Evolutionary conservation across 1,140 invertebrate species (phyloP).

Genomic region (Acromyrmex heyeri): DNA sequence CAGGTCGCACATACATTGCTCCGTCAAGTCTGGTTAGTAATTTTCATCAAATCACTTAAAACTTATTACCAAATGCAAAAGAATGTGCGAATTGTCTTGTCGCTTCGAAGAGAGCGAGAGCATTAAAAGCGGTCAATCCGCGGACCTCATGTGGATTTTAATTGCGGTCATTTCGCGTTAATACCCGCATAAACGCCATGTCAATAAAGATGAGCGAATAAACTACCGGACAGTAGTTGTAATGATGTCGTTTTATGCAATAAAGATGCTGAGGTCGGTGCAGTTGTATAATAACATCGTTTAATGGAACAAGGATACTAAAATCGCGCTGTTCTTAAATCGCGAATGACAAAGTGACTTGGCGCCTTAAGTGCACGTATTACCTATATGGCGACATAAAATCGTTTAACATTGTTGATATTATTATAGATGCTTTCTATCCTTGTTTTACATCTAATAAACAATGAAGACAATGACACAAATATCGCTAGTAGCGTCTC

Average conservation of each 20-base stretch:
- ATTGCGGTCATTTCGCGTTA: slow-evolving; percentile 43
- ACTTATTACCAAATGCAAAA: not conserved
- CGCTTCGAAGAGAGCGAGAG: not conserved
- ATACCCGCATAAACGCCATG: slow-evolving; percentile 49
- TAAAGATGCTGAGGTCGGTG: slow-evolving; percentile 45
- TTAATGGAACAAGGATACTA: slow-evolving; percentile 54
- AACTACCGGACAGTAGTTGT: slow-evolving; percentile 26
- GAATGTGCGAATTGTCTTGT: not conserved
- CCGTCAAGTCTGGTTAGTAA: slow-evolving; percentile 97
- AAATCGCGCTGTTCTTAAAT: slow-evolving; percentile 26
- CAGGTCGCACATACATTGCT: slow-evolving; percentile 97
- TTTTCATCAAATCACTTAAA: not conserved
- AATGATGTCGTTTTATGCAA: slow-evolving; percentile 56
- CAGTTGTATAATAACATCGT: slow-evolving; percentile 45
- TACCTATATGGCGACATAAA: slow-evolving; percentile 8
- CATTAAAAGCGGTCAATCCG: not conserved
- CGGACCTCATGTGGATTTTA: slow-evolving; percentile 19
- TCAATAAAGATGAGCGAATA: slow-evolving; percentile 53
- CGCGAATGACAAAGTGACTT: slow-evolving; percentile 43
- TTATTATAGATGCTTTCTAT: not conserved
- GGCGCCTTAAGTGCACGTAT: not conserved
- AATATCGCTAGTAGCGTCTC: too few relatives aligned
- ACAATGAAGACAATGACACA: too few relatives aligned
- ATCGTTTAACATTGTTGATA: slow-evolving; percentile 3
- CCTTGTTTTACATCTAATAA: too few relatives aligned